phyloP scores from a whole-genome alignment of 2,888 invertebrate species.

The Gibbula magus region DNA sequence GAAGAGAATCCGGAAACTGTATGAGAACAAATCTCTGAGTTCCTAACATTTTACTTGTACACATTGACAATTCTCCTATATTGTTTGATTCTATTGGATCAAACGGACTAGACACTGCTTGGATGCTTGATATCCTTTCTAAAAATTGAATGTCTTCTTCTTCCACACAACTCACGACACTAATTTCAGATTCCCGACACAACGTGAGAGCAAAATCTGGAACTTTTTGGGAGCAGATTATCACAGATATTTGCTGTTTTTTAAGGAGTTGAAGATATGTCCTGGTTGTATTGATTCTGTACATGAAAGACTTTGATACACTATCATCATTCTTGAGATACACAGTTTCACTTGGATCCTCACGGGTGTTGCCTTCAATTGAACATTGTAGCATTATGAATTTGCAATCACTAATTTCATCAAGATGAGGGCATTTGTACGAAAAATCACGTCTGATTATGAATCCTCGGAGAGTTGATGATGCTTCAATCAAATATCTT shows the following conservation, averaged over 20 bases:
- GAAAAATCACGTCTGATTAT: constrained; percentile 35
- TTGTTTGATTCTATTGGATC: constrained; percentile 15
- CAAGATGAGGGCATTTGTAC: not conserved
- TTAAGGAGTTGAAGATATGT: constrained; percentile 28
- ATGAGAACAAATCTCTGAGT: constrained; percentile 27
- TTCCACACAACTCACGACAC: constrained; percentile 46
- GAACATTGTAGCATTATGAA: constrained; percentile 33
- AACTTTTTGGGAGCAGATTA: constrained; percentile 49
- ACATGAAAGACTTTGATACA: constrained; percentile 24
- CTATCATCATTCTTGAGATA: not conserved
- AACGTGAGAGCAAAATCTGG: constrained; percentile 50
- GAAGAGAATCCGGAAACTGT: not conserved
- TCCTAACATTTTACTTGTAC: constrained; percentile 9
- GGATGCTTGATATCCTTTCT: constrained; percentile 28
- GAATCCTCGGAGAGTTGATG: constrained; percentile 35
- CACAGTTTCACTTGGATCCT: constrained; percentile 4
- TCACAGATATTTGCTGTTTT: constrained; percentile 28
- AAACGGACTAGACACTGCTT: constrained; percentile 24
- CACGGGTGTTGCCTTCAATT: constrained; percentile 20
- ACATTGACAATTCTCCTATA: not conserved
- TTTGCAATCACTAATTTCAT: not conserved
- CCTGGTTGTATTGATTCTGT: constrained; percentile 15
- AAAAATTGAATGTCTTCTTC: constrained; percentile 49
- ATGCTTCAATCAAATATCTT: constrained; percentile 42
- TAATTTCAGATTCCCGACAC: constrained; percentile 42